A percentile compares a stretch with the other conserved stretches of the same genome.
These are phyloP conservation scores for Bos javanicus DNA, from an alignment of 2,113 vertebrate genomes.

Conservation along the genomic window DNA sequence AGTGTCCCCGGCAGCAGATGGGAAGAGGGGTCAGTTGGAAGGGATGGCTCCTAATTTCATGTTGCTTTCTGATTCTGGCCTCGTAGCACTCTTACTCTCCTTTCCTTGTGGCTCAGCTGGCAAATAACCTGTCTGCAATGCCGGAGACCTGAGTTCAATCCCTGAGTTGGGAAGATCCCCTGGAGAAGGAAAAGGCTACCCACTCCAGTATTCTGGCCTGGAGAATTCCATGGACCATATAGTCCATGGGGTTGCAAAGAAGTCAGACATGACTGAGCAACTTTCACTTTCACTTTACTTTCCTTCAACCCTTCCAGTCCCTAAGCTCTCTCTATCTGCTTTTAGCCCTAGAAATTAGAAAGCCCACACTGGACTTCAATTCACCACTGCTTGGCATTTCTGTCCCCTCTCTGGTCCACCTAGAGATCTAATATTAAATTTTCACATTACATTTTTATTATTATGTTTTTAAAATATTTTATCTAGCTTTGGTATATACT, in stretches of 20 bases:
- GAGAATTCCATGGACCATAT: not conserved
- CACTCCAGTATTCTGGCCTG: not conserved
- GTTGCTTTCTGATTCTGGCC: not conserved
- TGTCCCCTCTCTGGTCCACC: not conserved
- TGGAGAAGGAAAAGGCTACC: not conserved
- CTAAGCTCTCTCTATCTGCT: not conserved
- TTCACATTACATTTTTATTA: not conserved
- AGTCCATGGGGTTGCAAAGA: not conserved
- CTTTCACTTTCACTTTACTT: not conserved
- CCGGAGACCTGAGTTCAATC: fast-evolving
- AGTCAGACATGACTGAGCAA: not conserved
- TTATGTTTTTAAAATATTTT: not conserved
- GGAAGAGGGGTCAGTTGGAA: not conserved
- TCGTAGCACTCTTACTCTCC: not conserved
- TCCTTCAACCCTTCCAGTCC: not conserved
- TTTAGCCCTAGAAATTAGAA: not conserved
- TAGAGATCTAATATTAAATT: not conserved
- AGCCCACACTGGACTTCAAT: not conserved
- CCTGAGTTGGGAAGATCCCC: not conserved
- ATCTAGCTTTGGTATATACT: not conserved
- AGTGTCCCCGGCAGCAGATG: not conserved
- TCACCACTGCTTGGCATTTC: not conserved
- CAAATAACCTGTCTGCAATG: not conserved
- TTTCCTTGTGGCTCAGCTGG: not conserved
- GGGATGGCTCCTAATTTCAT: not conserved